Percentiles rank a stretch among this genome's conserved stretches.
phyloP scores from a whole-genome alignment of 2,888 invertebrate species.

The Tetropium fuscum region DNA sequence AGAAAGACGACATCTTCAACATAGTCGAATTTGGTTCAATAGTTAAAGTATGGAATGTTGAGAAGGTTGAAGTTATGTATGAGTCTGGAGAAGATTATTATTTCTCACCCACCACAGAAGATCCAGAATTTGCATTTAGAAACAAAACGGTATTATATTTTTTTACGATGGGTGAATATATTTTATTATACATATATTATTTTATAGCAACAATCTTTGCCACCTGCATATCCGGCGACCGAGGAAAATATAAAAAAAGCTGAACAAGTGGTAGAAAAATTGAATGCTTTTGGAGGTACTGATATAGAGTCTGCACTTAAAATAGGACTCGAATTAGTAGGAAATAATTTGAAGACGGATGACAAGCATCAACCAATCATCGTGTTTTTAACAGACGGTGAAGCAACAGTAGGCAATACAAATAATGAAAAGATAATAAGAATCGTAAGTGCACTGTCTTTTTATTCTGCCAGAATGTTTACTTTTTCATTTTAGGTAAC shows the following conservation, averaged over 20 bases:
- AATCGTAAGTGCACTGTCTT: constrained; percentile 55
- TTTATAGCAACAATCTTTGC: constrained; percentile 56
- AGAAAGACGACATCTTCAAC: constrained; percentile 74
- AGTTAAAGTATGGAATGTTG: constrained; percentile 69
- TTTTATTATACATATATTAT: neutral
- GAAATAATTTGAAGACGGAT: constrained; percentile 46
- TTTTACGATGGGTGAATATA: neutral
- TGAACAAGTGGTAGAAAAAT: constrained; percentile 69
- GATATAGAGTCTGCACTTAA: constrained; percentile 76
- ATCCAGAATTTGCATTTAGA: constrained; percentile 25
- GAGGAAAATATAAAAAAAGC: constrained; percentile 72
- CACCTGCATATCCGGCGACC: constrained; percentile 69
- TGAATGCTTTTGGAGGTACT: constrained; percentile 73
- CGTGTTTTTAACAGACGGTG: constrained; percentile 76
- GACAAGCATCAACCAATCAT: constrained; percentile 71
- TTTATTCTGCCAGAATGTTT: constrained; percentile 3
- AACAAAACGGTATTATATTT: constrained; percentile 33
- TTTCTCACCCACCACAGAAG: constrained; percentile 20
- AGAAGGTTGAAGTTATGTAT: constrained; percentile 62
- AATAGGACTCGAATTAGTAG: constrained; percentile 64
- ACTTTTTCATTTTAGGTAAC: constrained; percentile 57
- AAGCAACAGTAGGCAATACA: constrained; percentile 73
- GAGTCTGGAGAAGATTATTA: constrained; percentile 45
- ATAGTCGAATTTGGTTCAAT: constrained; percentile 75
- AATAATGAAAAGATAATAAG: constrained; percentile 68